Percentiles rank a stretch among this genome's conserved stretches.
These are phyloP conservation scores for Ailuropoda melanoleuca DNA, from an alignment of 2,113 vertebrate species.

Conservation along the genomic window DNA sequence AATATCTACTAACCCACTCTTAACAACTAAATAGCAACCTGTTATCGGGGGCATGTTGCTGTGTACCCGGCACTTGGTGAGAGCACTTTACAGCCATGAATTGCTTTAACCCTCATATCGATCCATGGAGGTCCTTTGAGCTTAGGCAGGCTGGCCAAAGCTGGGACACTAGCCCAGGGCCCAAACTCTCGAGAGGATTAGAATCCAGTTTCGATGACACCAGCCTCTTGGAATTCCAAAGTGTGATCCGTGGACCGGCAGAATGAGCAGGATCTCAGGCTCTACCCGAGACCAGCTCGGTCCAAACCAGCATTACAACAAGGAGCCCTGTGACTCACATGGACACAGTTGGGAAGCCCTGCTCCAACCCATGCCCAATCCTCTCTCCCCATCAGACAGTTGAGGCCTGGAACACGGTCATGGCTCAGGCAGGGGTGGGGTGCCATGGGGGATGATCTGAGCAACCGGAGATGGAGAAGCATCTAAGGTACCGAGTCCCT, in stretches of 20 bases:
- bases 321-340: neutral
- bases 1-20: neutral
- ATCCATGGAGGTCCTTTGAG: neutral
- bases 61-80: neutral
- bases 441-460: neutral
- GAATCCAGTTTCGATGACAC: neutral
- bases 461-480: neutral
- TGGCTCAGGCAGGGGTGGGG: neutral
- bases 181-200: neutral
- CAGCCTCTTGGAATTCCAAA: neutral
- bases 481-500: neutral
- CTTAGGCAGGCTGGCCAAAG: neutral
- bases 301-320: neutral
- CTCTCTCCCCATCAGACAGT: neutral
- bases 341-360: neutral
- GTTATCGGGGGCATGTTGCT: neutral
- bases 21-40: neutral
- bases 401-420: neutral
- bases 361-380: neutral
- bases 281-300: neutral
- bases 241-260: neutral
- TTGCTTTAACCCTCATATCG: neutral
- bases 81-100: neutral
- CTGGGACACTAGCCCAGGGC: neutral
- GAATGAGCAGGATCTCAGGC: neutral